These are phyloP conservation scores for Kryphioiulus occultus DNA, from an alignment of 2,888 invertebrate species.

Conservation along the genomic window DNA sequence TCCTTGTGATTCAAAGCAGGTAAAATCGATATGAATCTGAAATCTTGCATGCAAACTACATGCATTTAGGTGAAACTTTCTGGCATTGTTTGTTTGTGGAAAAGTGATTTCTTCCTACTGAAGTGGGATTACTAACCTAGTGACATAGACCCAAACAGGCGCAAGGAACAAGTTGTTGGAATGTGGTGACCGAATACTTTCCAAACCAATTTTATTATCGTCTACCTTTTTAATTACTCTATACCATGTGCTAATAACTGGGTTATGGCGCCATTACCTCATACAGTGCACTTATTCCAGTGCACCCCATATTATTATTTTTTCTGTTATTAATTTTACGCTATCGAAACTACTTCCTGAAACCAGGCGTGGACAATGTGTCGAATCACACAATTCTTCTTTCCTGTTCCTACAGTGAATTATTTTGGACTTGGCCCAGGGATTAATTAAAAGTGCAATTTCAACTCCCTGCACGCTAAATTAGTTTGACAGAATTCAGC, in stretches of 20 bases:
- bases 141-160: constrained; percentile 24
- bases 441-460: background rate
- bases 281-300: background rate
- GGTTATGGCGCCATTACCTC: background rate
- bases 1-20: background rate
- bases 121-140: constrained; percentile 33
- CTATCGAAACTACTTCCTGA: background rate
- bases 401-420: background rate
- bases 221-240: background rate
- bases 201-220: background rate
- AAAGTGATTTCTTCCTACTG: background rate
- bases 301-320: background rate
- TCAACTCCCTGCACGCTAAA: background rate
- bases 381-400: background rate
- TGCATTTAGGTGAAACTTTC: background rate
- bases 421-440: background rate
- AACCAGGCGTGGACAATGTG: background rate
- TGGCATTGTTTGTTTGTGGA: background rate
- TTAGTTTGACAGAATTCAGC: background rate
- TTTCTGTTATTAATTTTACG: background rate
- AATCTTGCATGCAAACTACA: background rate
- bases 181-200: background rate
- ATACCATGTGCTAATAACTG: background rate
- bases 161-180: background rate
- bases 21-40: background rate